These are phyloP conservation scores for Urocyon cinereoargenteus DNA, from an alignment of 2,797 vertebrate genomes.

Conservation along the genomic window DNA sequence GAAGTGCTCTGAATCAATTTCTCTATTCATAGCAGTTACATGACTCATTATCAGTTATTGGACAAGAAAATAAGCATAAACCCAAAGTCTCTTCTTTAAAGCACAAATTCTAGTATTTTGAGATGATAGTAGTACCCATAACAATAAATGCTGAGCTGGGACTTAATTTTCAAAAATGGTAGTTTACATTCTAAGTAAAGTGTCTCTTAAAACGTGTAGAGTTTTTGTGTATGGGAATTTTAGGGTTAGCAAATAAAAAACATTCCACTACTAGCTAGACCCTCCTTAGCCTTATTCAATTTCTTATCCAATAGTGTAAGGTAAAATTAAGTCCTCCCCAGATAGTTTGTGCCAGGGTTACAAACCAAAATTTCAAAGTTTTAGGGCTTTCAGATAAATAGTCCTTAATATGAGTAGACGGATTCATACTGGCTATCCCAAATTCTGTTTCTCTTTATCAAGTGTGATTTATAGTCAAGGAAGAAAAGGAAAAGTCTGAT, in stretches of 20 bases:
- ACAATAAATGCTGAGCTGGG: neutral
- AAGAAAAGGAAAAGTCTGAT: neutral
- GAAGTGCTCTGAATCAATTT: neutral
- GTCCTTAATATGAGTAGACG: neutral
- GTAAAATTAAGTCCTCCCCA: neutral
- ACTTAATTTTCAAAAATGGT: neutral
- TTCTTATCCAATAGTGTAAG: neutral
- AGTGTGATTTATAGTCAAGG: neutral
- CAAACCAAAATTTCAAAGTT: neutral
- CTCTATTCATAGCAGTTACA: neutral
- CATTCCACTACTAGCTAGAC: neutral
- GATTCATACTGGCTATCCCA: neutral
- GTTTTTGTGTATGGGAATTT: neutral
- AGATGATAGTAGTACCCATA: neutral
- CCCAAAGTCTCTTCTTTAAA: neutral
- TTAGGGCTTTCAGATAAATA: neutral
- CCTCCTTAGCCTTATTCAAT: neutral
- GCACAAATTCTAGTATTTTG: neutral
- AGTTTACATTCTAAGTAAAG: neutral
- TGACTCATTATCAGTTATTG: neutral
- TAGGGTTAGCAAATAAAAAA: neutral
- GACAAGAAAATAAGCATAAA: neutral
- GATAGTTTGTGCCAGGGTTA: neutral
- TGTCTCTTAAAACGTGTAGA: neutral
- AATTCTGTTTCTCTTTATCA: neutral